Conservation (phyloP, 2,113 vertebrate genomes). For the Rhegmatorhina hoffmannsi region DNA sequence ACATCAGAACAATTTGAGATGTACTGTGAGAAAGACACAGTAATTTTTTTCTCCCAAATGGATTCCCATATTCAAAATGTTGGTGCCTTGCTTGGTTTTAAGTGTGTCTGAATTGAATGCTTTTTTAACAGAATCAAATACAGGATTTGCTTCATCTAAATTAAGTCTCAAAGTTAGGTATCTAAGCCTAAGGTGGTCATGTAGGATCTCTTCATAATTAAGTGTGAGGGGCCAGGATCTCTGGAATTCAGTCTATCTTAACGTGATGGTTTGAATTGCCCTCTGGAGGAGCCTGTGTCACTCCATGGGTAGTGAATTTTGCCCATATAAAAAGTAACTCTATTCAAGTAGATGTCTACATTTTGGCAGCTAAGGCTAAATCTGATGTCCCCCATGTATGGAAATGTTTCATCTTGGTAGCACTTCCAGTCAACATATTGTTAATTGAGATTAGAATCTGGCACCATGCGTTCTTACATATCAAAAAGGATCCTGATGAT, state of each 20-base stretch:
- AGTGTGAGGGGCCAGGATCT: neutral
- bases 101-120: neutral
- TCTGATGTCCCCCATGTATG: neutral
- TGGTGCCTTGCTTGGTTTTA: neutral
- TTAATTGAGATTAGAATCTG: neutral
- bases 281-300: neutral
- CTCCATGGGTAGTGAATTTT: neutral
- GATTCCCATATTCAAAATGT: neutral
- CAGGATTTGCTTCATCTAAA: neutral
- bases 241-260: neutral
- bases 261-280: neutral
- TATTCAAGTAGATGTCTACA: neutral
- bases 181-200: neutral
- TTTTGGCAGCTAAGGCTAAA: neutral
- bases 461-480: neutral
- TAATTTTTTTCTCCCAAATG: neutral
- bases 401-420: neutral
- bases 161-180: neutral
- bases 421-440: neutral
- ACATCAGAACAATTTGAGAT: neutral
- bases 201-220: neutral
- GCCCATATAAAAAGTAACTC: neutral
- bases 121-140: constrained; percentile 47
- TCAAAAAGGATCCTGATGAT: neutral
- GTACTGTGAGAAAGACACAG: neutral